These are phyloP conservation scores for Hydrochoerus hydrochaeris DNA, from an alignment of 2,113 vertebrate genomes.

Conservation along the genomic window DNA sequence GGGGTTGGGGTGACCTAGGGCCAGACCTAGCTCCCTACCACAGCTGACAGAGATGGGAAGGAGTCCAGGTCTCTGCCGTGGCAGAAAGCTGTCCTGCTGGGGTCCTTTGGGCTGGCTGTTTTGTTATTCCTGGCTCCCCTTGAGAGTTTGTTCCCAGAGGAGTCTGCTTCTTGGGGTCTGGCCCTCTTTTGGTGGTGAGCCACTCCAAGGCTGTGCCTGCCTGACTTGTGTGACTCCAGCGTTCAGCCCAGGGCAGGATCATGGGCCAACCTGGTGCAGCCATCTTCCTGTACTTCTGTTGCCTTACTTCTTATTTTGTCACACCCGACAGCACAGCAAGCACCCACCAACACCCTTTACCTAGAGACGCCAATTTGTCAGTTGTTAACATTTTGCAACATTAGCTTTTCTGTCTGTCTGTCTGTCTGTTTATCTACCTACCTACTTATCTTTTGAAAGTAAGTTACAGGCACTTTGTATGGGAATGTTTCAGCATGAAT, in stretches of 20 bases:
- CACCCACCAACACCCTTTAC: neutral
- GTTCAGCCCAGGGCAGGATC: neutral
- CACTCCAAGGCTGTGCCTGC: neutral
- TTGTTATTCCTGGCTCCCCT: neutral
- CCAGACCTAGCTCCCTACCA: constrained; percentile 43
- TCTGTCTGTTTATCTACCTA: neutral
- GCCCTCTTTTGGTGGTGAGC: neutral
- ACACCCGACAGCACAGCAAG: neutral
- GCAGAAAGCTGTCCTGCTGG: neutral
- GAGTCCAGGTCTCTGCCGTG: neutral
- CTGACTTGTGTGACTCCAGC: neutral
- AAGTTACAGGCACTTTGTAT: neutral
- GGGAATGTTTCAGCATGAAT: neutral
- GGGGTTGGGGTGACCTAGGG: neutral
- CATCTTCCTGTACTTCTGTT: neutral
- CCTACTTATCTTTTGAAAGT: neutral
- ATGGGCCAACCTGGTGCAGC: neutral
- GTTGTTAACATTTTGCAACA: neutral
- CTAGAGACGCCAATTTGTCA: constrained; percentile 1
- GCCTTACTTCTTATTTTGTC: neutral
- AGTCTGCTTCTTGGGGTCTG: neutral
- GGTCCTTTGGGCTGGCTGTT: neutral
- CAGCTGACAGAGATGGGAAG: neutral
- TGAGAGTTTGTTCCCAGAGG: neutral
- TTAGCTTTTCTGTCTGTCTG: neutral